A percentile compares a stretch with the other conserved stretches of the same genome.
Conservation (phyloP, 2,113 vertebrate species). For the Scatophagus argus region DNA sequence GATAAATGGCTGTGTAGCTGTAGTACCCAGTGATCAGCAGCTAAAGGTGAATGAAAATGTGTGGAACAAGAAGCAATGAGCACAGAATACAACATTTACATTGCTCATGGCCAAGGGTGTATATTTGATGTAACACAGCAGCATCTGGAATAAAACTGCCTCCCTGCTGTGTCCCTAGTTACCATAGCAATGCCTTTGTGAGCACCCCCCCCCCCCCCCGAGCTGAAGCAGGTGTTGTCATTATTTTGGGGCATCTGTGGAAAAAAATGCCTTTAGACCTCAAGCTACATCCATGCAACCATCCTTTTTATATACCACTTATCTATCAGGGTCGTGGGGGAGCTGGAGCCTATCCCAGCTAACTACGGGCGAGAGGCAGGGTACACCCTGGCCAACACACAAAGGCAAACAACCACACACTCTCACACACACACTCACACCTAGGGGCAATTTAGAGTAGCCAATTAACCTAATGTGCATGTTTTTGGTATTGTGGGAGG, state of each 20-base stretch:
- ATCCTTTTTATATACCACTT: no score
- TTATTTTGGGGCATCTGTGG: conserved; percentile 25
- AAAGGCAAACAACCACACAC: no score
- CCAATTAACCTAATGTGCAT: no score
- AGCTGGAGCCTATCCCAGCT: no score
- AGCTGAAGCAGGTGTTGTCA: conserved; percentile 1
- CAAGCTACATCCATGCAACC: no score
- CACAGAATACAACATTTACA: conserved; percentile 14
- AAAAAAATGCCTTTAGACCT: conserved; percentile 12
- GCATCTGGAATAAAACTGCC: conserved; percentile 24
- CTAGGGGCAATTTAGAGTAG: no score
- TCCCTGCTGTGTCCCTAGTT: conserved; percentile 25
- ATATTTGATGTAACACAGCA: conserved; percentile 9
- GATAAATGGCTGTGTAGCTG: not conserved
- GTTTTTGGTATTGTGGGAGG: no score
- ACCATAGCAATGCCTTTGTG: conserved; percentile 31
- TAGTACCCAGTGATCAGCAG: not conserved
- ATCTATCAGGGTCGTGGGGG: no score
- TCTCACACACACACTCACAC: no score
- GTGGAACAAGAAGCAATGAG: not conserved
- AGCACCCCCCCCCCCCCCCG: conserved; percentile 35
- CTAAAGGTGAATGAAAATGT: not conserved
- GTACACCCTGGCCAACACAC: no score
- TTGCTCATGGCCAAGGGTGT: not conserved
- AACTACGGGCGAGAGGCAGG: no score